Evolutionary conservation across 2,113 vertebrate genomes (phyloP).

Genomic region (Trogon melanurus): DNA sequence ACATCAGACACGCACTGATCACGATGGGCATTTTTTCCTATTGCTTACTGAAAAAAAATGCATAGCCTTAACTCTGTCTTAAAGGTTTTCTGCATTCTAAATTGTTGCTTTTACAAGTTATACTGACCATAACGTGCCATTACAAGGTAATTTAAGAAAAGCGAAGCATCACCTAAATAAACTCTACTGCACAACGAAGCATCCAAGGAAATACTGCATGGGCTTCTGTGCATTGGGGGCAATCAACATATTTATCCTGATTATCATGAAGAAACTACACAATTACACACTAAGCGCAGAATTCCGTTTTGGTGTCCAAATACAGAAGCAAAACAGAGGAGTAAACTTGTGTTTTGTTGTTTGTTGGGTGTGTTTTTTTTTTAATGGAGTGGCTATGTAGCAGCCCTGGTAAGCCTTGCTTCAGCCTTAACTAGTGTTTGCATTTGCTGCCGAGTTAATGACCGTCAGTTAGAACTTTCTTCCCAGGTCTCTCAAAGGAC

Average conservation of each 20-base stretch:
- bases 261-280: neutral
- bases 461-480: neutral
- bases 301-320: neutral
- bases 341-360: neutral
- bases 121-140: neutral
- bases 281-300: neutral
- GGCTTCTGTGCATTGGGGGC: neutral
- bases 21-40: neutral
- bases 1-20: neutral
- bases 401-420: neutral
- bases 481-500: neutral
- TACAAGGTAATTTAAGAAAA: neutral
- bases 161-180: neutral
- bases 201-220: neutral
- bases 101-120: neutral
- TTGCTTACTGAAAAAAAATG: neutral
- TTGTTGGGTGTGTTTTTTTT: neutral
- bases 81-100: neutral
- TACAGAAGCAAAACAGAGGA: neutral
- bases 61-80: neutral
- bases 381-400: neutral
- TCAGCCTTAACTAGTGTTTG: neutral
- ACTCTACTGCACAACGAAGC: neutral
- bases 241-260: neutral
- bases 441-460: neutral